Evolutionary conservation across 2,113 vertebrate genomes (phyloP), one percentile per base, ranked within the genome.

Genomic region (Felis catus): DNA sequence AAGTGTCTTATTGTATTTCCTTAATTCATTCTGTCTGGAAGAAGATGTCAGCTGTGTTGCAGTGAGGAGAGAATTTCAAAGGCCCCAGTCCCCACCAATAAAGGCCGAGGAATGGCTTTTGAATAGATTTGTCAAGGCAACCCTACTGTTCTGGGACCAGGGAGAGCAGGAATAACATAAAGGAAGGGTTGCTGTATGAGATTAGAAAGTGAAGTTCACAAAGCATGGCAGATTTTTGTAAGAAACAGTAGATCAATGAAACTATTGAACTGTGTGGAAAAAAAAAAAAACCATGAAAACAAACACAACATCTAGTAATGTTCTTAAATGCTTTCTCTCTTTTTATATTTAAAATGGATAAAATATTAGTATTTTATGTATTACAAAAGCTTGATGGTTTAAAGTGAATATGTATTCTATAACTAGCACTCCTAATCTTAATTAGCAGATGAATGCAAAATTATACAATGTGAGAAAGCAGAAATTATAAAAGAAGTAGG

Each of bases 71-170:
- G 98, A 99, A 99, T 99, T 99, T 99, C 99, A 99, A 99, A 99
- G 99, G 98, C 98, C 98, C 98, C 98, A 99, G 98, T 99, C 99
- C 99, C 99, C 99, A 99, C 99, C 99, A 99, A 99, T 99, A 99
- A 99, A 99, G 98, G 98, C 98, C 25, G 55, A 98, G 99, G 99
- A 99, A 99, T 98, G 97, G 98, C 98, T 99, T 99, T 99, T 99
- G 99, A 99, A 99, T 99, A 99, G 99, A 99, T 99, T 99, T 99
- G 99, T 99, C 99, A 99, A 99, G 99, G 99, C 99, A 99, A 99
- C 98, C 99, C 99, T 98, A 99, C 99, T 99, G 99, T 99, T 99
- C 99, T 99, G 99, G 99, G 99, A 99, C 99, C 99, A 99, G 98
- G 98, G 99, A 99, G 99, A 99, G 99, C 99, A 99, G 99, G 98